phyloP scores from a whole-genome alignment of 2,797 vertebrate species.

The Poeciliopsis turneri region DNA sequence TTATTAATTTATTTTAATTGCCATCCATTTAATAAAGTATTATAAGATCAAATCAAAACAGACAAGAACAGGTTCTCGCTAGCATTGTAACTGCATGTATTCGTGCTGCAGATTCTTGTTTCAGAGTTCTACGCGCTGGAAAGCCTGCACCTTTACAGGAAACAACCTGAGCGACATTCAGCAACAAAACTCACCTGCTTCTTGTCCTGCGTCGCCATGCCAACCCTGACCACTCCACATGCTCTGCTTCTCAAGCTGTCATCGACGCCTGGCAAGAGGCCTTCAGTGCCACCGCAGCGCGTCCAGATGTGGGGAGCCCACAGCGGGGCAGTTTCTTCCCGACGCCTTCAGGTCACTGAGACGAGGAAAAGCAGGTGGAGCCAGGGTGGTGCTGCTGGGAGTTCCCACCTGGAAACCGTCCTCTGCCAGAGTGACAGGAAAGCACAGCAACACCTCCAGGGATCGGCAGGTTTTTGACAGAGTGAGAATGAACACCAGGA shows the following conservation, averaged over 20 bases:
- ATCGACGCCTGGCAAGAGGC: constrained; percentile 51
- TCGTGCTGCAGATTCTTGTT: not conserved
- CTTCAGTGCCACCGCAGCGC: constrained; percentile 25
- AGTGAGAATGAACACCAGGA: no score
- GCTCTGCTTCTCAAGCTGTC: constrained; percentile 75
- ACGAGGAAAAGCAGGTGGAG: constrained; percentile 11
- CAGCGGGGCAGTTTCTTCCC: no score
- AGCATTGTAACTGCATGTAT: not conserved
- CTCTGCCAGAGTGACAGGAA: not conserved
- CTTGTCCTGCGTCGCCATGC: constrained; percentile 93
- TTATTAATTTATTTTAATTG: not conserved
- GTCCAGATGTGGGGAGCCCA: not conserved
- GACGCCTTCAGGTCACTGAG: constrained; percentile 1
- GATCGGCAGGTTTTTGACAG: constrained; percentile 6
- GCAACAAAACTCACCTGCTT: constrained; percentile 82
- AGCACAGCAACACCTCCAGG: constrained; percentile 11
- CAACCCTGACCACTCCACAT: constrained; percentile 82
- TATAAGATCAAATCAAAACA: not conserved
- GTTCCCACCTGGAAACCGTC: constrained; percentile 47
- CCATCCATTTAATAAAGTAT: not conserved
- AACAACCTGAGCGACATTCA: not conserved
- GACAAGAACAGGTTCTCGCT: not conserved
- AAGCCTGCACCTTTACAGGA: not conserved
- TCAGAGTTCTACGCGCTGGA: not conserved
- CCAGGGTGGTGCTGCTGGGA: constrained; percentile 41